Base-by-base conservation (phyloP, 1,140 invertebrate species). In the Chymomyza costata region DNA sequence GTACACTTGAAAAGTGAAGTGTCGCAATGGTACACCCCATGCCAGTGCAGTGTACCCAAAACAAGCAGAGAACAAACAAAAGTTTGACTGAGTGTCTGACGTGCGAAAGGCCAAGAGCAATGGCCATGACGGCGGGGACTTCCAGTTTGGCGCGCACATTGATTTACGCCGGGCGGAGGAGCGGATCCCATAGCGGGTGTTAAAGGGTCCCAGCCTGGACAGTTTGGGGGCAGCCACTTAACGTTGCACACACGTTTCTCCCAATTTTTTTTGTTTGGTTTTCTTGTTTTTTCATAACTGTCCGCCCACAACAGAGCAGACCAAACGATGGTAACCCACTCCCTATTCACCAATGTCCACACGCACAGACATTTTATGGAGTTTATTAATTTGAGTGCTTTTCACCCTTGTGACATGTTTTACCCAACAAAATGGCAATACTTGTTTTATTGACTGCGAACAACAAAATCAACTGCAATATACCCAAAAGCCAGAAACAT, bases 311-410 rank as follows among this genome's bases (percentile, higher is more conserved):
- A n/a, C n/a, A n/a, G n/a, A n/a, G n/a, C n/a, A n/a, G n/a, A n/a
- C n/a, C n/a, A n/a, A n/a, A n/a, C n/a, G n/a, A n/a, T n/a, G n/a
- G n/a, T n/a, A n/a, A n/a, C n/a, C n/a, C n/a, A n/a, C n/a, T n/a
- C n/a, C n/a, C n/a, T n/a, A n/a, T n/a, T n/a, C n/a, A 5, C 21
- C 21, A 8, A 25, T 25, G 3, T 8, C 21, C 3, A 25, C 21
- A 3, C 21, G 71, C 73, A 50, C 69, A 57, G 73, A 56, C 66
- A 78, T 80, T 78, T 78, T 80, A 80, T 78, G 71, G 71, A 80
- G 71, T 78, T 78, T 78, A 78, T 78, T 78, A 78, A 78, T 78
- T 78, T 78, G 71, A 78, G 71, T 78, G 71, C 71, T 78, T 78
- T 78, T 56, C 70, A 78, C 58, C 57, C 73, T 58, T 62, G 47